Conservation (phyloP, 2,113 vertebrate species). For the Peromyscus polionotus region DNA sequence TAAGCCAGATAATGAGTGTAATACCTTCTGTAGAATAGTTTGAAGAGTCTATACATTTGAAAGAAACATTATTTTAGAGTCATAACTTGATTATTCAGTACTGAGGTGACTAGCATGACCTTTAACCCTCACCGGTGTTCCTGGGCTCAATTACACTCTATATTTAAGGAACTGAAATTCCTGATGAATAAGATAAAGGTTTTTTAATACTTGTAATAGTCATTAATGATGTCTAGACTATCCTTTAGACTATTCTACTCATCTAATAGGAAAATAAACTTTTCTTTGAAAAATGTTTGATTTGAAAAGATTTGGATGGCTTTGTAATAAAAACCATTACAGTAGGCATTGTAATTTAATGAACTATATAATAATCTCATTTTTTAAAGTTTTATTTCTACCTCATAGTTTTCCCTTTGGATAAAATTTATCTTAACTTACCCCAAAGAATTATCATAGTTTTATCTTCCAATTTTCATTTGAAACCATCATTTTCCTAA, state of each 20-base stretch:
- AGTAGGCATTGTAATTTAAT: background rate
- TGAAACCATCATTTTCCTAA: slow-evolving; percentile 17
- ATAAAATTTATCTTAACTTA: slow-evolving; percentile 34
- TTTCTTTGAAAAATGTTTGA: slow-evolving; percentile 28
- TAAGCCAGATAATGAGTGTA: background rate
- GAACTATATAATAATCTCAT: slow-evolving; percentile 26
- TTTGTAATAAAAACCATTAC: slow-evolving; percentile 7
- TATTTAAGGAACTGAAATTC: background rate
- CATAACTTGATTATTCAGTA: background rate
- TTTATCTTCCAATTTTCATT: background rate
- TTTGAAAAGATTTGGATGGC: slow-evolving; percentile 1
- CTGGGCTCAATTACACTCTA: background rate
- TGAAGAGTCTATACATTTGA: background rate
- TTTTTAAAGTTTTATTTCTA: slow-evolving; percentile 40
- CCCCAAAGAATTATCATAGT: slow-evolving; percentile 1
- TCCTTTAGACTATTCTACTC: background rate
- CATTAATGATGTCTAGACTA: background rate
- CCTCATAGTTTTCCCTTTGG: background rate
- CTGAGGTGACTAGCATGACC: background rate
- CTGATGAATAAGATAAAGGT: background rate
- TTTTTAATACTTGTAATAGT: background rate
- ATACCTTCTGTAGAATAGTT: background rate
- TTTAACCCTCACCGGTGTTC: background rate
- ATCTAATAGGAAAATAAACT: slow-evolving; percentile 20
- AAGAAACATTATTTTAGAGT: background rate